Conservation (phyloP, 2,797 vertebrate genomes). For the Scolopax rusticola region DNA sequence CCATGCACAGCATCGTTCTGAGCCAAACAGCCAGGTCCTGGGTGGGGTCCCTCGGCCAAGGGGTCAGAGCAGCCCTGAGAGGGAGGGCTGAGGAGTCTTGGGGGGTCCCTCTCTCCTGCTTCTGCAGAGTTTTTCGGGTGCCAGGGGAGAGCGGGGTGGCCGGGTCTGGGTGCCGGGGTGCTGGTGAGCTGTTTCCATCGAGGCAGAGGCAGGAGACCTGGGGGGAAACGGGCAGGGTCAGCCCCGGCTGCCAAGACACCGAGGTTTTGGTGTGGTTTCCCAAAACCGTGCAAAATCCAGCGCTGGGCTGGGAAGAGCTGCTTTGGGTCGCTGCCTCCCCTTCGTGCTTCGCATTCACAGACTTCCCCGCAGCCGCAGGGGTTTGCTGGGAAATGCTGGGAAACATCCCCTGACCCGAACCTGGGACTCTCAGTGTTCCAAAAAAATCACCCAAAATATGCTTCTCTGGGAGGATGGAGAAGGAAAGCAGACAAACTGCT, state of each 20-base stretch:
- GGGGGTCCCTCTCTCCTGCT: background rate
- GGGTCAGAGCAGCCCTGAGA: background rate
- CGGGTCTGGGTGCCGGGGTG: background rate
- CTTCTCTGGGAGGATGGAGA: background rate
- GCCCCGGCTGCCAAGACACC: background rate
- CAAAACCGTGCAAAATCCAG: background rate
- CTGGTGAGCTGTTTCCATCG: background rate
- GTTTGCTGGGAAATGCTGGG: background rate
- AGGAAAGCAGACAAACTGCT: accelerated
- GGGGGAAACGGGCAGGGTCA: background rate
- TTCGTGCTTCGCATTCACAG: background rate
- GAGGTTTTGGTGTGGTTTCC: background rate
- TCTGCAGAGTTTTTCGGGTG: background rate
- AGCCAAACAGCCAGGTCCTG: background rate
- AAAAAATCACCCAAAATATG: background rate
- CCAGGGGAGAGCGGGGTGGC: background rate
- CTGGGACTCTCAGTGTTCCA: accelerated
- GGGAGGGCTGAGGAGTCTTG: too few relatives aligned
- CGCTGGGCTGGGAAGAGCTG: background rate
- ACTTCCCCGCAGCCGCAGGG: background rate
- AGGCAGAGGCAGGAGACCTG: background rate
- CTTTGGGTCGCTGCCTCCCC: background rate
- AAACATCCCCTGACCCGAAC: background rate
- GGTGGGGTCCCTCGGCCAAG: background rate
- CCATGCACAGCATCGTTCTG: background rate